phyloP scores from a whole-genome alignment of 2,113 vertebrate species.

The Platysteira castanea region DNA sequence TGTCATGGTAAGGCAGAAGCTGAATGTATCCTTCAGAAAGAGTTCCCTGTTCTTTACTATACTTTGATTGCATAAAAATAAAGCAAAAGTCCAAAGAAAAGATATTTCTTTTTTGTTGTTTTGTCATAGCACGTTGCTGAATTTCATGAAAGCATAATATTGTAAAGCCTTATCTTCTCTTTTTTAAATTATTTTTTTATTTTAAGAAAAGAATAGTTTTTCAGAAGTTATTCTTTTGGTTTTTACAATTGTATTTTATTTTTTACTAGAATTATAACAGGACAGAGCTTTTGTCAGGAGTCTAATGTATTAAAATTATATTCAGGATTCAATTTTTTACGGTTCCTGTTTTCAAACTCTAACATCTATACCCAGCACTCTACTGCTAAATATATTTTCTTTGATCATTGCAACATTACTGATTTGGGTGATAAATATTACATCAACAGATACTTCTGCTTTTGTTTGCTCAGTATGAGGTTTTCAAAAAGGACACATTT shows the following conservation, averaged over 20 bases:
- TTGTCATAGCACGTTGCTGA: not conserved
- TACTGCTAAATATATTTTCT: constrained; percentile 54
- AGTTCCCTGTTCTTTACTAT: not conserved
- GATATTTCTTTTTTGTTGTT: not conserved
- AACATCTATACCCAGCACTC: not conserved
- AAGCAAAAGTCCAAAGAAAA: not conserved
- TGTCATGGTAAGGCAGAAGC: not conserved
- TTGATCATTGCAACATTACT: constrained; percentile 41
- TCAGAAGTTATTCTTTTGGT: constrained; percentile 4
- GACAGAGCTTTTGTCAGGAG: not conserved
- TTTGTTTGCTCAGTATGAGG: constrained; percentile 38
- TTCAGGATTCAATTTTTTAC: constrained; percentile 38
- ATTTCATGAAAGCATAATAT: not conserved
- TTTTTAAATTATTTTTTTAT: not conserved
- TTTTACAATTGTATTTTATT: constrained; percentile 17
- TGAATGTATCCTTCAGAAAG: not conserved
- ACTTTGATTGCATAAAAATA: not conserved
- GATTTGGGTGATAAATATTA: constrained; percentile 60
- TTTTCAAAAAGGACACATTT: constrained; percentile 16
- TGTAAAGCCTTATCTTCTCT: not conserved
- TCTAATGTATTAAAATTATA: constrained; percentile 54
- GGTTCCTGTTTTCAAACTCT: not conserved
- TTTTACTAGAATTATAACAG: not conserved
- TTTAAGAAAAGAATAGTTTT: not conserved
- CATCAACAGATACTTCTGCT: constrained; percentile 30